Evolutionary conservation across 2,113 vertebrate species (phyloP).

Genomic region (Trichomycterus rosablanca): DNA sequence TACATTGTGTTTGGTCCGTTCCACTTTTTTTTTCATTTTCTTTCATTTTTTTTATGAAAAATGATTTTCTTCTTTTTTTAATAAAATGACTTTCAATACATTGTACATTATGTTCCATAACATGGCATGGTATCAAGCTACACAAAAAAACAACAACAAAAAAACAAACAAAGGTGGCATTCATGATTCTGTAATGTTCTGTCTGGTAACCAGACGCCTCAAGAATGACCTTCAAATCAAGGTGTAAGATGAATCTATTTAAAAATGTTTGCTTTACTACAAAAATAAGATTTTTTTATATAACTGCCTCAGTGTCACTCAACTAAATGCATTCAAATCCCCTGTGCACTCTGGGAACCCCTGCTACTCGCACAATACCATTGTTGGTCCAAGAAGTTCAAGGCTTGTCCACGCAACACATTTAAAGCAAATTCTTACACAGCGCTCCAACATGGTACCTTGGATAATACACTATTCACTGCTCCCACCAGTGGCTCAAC

Average conservation of each 20-base stretch:
- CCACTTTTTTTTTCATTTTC: background rate
- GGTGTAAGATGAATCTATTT: constrained; percentile 51
- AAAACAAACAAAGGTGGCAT: constrained; percentile 45
- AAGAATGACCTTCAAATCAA: constrained; percentile 57
- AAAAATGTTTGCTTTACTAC: background rate
- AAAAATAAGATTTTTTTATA: too few relatives aligned
- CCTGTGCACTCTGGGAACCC: too few relatives aligned
- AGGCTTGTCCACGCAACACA: too few relatives aligned
- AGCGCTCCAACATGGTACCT: too few relatives aligned
- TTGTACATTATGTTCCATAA: constrained; percentile 65
- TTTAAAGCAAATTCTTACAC: too few relatives aligned
- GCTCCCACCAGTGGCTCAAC: too few relatives aligned
- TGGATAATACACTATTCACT: too few relatives aligned
- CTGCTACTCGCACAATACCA: too few relatives aligned
- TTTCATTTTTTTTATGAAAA: constrained; percentile 14
- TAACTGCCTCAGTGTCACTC: too few relatives aligned
- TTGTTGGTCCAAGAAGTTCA: too few relatives aligned
- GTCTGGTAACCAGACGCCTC: constrained; percentile 74
- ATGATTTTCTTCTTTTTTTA: constrained; percentile 32
- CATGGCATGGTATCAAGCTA: constrained; percentile 59
- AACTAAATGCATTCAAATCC: too few relatives aligned
- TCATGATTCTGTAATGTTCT: constrained; percentile 68
- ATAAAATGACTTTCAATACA: constrained; percentile 47
- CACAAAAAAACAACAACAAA: constrained; percentile 36
- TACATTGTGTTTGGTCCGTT: constrained; percentile 27